Evolutionary conservation across 1,140 invertebrate species (phyloP).

Genomic region (Battus philenor): DNA sequence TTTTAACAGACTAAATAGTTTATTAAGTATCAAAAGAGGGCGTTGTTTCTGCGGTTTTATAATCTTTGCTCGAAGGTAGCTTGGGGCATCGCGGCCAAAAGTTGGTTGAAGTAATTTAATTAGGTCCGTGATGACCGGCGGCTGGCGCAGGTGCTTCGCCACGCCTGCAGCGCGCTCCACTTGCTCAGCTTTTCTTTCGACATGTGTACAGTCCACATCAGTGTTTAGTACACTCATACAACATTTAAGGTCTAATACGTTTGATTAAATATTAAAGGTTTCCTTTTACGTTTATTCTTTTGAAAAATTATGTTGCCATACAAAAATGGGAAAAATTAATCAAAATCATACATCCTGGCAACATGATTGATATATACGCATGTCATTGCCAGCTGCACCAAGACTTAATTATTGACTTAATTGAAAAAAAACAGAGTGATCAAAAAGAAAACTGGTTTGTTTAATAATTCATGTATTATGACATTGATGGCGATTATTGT

Average conservation of each 20-base stretch:
- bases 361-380: too few species aligned
- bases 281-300: background rate
- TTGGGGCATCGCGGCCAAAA: slow-evolving; percentile 28
- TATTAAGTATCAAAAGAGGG: too few species aligned
- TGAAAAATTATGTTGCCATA: background rate
- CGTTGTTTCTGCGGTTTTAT: slow-evolving; percentile 1
- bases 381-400: too few species aligned
- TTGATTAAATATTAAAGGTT: background rate
- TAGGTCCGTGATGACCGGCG: slow-evolving; percentile 33
- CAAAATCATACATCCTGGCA: too few species aligned
- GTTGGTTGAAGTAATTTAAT: slow-evolving; percentile 52
- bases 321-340: too few species aligned
- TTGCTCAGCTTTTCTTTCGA: slow-evolving; percentile 1
- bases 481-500: too few species aligned
- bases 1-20: too few species aligned
- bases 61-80: slow-evolving; percentile 25
- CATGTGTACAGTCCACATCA: background rate
- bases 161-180: background rate
- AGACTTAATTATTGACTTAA: too few species aligned
- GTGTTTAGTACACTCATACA: background rate
- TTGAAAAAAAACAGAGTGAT: too few species aligned
- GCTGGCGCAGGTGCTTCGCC: slow-evolving; percentile 24
- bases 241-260: background rate
- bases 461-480: background rate
- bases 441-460: background rate